Base-by-base conservation (phyloP, 2,113 vertebrate genomes). In the Melanocharis versteri region DNA sequence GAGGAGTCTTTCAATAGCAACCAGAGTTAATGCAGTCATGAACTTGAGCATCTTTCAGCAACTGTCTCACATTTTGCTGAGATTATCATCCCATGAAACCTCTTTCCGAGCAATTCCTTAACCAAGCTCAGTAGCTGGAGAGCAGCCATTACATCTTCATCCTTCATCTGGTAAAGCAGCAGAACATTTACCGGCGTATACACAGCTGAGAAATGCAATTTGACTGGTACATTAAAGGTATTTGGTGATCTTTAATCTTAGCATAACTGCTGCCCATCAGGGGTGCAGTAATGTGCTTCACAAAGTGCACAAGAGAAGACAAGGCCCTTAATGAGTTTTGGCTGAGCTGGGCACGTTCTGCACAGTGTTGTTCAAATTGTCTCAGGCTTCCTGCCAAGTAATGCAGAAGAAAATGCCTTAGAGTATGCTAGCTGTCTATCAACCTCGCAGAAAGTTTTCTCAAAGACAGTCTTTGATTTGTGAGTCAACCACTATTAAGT, bases 171-270 rank as follows among this genome's bases (percentile, higher is more conserved):
- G 64, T 94, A 72, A 94, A 96, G 92, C 76, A 90, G 42, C 77
- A 96, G 94, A 93, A 94, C 79, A 60, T 83, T 96, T 93, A 95
- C 89, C 61, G 75, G 66, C 83, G 86, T 97, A 90, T 72, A 91
- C 95, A 95, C 66, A 88, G 73, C 87, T 97, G 93, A 97, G 96
- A 97, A 94, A 97, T 95, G 84, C 96, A 96, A 91, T 95, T 94
- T 97, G 97, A 97, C 93, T 96, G 92, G 85, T 94, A 96, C 96
- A 98, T 97, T 97, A 97, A 97, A 97, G 95, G 85, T 94, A 97
- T 97, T 96, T 94, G 92, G 90, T 94, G 94, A 94, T 97, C 83
- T 96, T 97, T 96, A 96, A 90, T 97, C 97, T 96, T 94, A 96
- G 93, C 96, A 97, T 97, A 97, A 96, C 96, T 96, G 92, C 97